Percentiles rank a stretch among this genome's conserved stretches.
These are phyloP conservation scores for Bilobella aurantiaca DNA, from an alignment of 1,140 invertebrate genomes.

Conservation along the genomic window DNA sequence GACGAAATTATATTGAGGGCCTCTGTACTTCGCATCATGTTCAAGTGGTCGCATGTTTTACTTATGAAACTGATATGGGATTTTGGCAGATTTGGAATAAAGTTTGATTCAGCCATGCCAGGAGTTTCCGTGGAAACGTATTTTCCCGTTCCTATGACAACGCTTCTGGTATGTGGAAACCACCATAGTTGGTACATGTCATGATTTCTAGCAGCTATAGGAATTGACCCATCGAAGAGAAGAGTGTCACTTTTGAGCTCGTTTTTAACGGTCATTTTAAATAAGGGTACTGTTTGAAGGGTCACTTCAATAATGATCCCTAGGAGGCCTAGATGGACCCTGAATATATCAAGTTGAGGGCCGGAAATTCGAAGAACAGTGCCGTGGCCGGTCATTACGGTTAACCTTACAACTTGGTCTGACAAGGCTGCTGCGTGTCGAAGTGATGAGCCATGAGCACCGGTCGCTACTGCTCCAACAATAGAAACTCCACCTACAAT, in stretches of 20 bases:
- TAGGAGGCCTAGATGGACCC: slow-evolving; percentile 23
- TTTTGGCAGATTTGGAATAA: too few species aligned
- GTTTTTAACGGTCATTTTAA: slow-evolving; percentile 19
- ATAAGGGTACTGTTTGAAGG: slow-evolving; percentile 17
- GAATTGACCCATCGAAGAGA: slow-evolving; percentile 16
- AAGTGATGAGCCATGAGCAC: slow-evolving; percentile 18
- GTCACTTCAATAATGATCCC: slow-evolving; percentile 23
- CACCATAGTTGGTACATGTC: slow-evolving; percentile 21
- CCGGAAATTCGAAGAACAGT: background rate
- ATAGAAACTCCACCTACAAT: slow-evolving; percentile 21
- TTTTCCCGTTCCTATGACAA: slow-evolving; percentile 10
- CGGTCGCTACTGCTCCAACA: slow-evolving; percentile 22
- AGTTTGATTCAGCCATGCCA: too few species aligned
- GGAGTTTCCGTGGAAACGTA: background rate
- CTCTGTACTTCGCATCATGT: background rate
- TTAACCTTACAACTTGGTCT: slow-evolving; percentile 17
- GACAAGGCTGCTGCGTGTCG: slow-evolving; percentile 15
- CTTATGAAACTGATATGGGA: too few species aligned
- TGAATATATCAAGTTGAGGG: slow-evolving; percentile 16
- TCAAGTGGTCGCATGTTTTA: slow-evolving; percentile 8
- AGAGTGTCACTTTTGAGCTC: slow-evolving; percentile 9
- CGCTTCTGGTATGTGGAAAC: slow-evolving; percentile 13
- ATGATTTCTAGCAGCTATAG: slow-evolving; percentile 2
- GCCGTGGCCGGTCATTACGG: slow-evolving; percentile 19
- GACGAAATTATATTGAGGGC: slow-evolving; percentile 3